Conservation (phyloP, 2,113 vertebrate species). For the Psilopogon haemacephalus region DNA sequence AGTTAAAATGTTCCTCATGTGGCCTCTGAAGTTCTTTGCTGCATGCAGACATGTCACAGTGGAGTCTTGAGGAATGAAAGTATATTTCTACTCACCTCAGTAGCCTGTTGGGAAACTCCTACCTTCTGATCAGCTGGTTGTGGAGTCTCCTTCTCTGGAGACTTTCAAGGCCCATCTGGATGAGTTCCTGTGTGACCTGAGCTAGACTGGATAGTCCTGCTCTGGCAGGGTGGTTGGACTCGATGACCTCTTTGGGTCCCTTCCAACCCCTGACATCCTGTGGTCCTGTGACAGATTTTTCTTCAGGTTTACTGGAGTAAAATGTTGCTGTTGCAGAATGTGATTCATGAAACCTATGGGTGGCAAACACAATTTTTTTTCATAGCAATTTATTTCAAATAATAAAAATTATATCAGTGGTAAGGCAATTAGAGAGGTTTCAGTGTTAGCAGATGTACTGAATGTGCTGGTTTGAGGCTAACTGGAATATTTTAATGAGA, state of each 20-base stretch:
- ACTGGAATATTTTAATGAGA: too few relatives aligned
- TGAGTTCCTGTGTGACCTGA: too few relatives aligned
- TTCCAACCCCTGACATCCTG: too few relatives aligned
- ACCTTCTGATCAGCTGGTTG: background rate
- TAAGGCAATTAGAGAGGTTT: background rate
- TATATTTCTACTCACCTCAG: background rate
- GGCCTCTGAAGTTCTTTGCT: background rate
- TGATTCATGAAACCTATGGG: background rate
- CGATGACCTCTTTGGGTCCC: too few relatives aligned
- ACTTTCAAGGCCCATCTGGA: too few relatives aligned
- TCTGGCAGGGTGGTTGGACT: too few relatives aligned
- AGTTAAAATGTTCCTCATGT: background rate
- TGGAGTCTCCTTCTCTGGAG: too few relatives aligned
- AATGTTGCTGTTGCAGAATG: background rate
- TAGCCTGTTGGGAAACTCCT: background rate
- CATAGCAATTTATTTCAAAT: background rate
- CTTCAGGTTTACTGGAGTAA: background rate
- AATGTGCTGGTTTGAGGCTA: too few relatives aligned
- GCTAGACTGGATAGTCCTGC: too few relatives aligned
- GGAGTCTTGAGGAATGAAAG: background rate
- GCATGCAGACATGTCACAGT: background rate
- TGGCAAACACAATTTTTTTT: background rate
- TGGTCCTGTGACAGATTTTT: background rate
- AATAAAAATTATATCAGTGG: background rate
- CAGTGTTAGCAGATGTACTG: constrained; percentile 3